Conservation (phyloP, 2,797 vertebrate genomes). For the Danionella dracula region DNA sequence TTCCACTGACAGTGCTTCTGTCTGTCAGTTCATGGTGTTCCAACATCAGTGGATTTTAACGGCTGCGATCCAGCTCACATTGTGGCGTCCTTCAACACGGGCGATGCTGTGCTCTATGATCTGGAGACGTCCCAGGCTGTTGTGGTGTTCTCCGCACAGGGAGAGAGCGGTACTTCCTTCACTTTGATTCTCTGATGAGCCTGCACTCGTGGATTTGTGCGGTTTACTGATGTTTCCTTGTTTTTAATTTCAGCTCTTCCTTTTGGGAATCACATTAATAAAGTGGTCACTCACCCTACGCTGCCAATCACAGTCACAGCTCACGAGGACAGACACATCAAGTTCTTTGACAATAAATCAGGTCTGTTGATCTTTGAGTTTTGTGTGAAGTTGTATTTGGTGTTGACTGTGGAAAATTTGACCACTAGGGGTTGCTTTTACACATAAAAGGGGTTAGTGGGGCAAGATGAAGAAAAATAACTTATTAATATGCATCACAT, state of each 20-base stretch:
- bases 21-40: slow-evolving; percentile 82
- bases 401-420: not conserved
- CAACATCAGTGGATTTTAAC: slow-evolving; percentile 92
- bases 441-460: no score
- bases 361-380: slow-evolving; percentile 69
- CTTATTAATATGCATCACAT: no score
- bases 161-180: slow-evolving; percentile 78
- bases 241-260: slow-evolving; percentile 70
- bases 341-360: slow-evolving; percentile 99
- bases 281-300: slow-evolving; percentile 96
- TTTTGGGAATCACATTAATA: slow-evolving; percentile 87
- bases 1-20: not conserved
- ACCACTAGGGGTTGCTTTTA: not conserved
- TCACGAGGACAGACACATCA: slow-evolving; percentile 95
- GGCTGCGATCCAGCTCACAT: slow-evolving; percentile 95
- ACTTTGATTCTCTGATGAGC: not conserved
- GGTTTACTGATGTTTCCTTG: not conserved
- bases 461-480: no score
- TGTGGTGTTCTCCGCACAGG: slow-evolving; percentile 83
- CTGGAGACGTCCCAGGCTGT: slow-evolving; percentile 90
- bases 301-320: slow-evolving; percentile 94
- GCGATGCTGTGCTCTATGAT: slow-evolving; percentile 88
- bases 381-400: no score
- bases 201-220: not conserved
- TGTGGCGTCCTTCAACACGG: slow-evolving; percentile 87